A percentile compares a stretch with the other conserved stretches of the same genome.
Evolutionary conservation across 2,113 vertebrate species (phyloP).

Genomic region (Pycnonotus jocosus): DNA sequence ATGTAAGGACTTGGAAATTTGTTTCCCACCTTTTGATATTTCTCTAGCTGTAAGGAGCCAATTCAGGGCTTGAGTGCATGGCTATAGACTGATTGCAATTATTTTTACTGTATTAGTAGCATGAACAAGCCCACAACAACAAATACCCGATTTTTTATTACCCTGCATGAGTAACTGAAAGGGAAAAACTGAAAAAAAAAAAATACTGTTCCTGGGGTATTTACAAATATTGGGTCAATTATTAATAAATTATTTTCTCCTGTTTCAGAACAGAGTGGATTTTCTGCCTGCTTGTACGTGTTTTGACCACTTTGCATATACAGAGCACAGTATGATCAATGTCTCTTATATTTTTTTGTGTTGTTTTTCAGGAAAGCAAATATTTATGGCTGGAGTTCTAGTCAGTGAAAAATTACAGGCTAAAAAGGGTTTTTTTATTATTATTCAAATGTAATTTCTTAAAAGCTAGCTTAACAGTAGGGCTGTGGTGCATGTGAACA

Average conservation of each 20-base stretch:
- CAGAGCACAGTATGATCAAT: fast-evolving
- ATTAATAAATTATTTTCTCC: neutral
- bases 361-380: neutral
- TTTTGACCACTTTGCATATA: neutral
- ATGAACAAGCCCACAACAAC: neutral
- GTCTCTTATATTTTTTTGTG: neutral
- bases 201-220: neutral
- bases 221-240: neutral
- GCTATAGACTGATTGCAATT: neutral
- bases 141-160: neutral
- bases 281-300: neutral
- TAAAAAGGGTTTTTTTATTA: neutral
- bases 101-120: neutral
- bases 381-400: neutral
- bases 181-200: neutral
- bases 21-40: neutral
- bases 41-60: neutral
- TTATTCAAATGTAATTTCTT: neutral
- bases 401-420: neutral
- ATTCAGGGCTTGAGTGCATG: neutral
- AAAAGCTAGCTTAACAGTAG: neutral
- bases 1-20: neutral
- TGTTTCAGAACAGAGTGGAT: neutral
- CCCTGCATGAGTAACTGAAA: neutral
- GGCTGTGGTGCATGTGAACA: neutral